phyloP scores from a whole-genome alignment of 2,113 vertebrate genomes.

The Eublepharis macularius region DNA sequence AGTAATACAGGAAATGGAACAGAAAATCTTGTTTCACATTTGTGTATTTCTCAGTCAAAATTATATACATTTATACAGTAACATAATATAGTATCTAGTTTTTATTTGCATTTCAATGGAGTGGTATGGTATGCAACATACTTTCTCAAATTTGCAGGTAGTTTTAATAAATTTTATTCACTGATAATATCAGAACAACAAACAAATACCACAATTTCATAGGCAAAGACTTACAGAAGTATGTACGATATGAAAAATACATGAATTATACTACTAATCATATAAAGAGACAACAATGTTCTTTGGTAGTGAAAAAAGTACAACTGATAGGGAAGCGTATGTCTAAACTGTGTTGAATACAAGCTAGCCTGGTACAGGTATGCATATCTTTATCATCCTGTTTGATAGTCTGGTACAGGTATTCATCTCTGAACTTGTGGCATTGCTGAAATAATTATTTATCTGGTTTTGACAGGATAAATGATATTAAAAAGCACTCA shows the following conservation, averaged over 20 bases:
- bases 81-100: neutral
- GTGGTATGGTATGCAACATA: neutral
- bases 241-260: neutral
- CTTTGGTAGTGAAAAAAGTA: neutral
- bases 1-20: neutral
- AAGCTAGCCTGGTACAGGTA: neutral
- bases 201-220: neutral
- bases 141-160: neutral
- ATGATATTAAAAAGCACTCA: neutral
- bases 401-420: neutral
- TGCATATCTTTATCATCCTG: neutral
- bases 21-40: neutral
- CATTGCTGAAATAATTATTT: neutral
- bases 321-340: neutral
- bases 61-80: neutral
- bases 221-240: neutral
- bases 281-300: neutral
- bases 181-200: neutral
- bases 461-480: neutral
- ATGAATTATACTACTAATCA: neutral
- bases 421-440: neutral
- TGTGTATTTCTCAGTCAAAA: neutral
- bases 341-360: neutral
- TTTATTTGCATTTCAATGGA: neutral
- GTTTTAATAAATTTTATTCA: constrained; percentile 1